phyloP scores from a whole-genome alignment of 2,888 invertebrate species.

The Drosophila anomalata region DNA sequence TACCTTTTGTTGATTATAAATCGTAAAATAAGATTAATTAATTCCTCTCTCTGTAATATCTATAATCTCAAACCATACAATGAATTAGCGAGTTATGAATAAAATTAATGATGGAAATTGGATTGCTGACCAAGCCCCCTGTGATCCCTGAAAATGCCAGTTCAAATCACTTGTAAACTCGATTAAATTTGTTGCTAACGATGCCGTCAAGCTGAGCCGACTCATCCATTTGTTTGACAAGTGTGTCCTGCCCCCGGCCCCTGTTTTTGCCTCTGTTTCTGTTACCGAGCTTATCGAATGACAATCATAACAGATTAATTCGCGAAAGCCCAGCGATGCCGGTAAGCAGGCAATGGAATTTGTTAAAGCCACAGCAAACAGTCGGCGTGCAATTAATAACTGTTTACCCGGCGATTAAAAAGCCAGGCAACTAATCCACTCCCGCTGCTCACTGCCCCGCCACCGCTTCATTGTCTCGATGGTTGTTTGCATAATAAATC shows the following conservation, averaged over 20 bases:
- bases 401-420: conserved; percentile 71
- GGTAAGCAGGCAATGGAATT: conserved; percentile 54
- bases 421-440: conserved; percentile 52
- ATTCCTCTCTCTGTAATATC: background rate
- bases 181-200: conserved; percentile 42
- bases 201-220: conserved; percentile 27
- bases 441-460: background rate
- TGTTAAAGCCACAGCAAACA: conserved; percentile 54
- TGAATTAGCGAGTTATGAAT: background rate
- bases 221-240: conserved; percentile 59
- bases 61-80: background rate
- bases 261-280: background rate
- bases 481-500: conserved; percentile 72
- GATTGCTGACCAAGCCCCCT: background rate
- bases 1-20: background rate
- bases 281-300: conserved; percentile 52
- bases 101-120: conserved; percentile 8
- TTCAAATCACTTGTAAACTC: conserved; percentile 23
- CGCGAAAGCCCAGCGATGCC: conserved; percentile 42
- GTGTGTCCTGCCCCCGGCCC: conserved; percentile 10
- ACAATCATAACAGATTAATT: conserved; percentile 75
- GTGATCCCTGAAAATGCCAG: conserved; percentile 4
- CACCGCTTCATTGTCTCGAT: conserved; percentile 13
- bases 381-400: conserved; percentile 68
- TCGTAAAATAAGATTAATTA: background rate